A percentile compares a stretch with the other conserved stretches of the same genome.
These are phyloP conservation scores for Aphaenogaster floridana DNA, from an alignment of 1,140 invertebrate genomes.

Conservation along the genomic window DNA sequence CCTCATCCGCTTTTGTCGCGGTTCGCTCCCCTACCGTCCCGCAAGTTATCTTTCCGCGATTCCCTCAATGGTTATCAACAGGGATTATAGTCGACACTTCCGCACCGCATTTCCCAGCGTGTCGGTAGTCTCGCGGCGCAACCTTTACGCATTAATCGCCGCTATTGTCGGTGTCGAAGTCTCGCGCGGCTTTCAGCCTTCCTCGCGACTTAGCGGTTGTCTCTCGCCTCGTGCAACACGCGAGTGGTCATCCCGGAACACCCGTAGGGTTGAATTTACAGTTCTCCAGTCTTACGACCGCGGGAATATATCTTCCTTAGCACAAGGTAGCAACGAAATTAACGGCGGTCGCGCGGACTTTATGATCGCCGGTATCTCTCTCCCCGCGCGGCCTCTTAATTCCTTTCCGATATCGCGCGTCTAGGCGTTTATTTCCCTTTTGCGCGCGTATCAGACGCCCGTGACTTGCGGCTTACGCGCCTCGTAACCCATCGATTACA, in stretches of 20 bases:
- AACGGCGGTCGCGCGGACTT: slow-evolving; percentile 42
- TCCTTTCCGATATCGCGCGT: slow-evolving; percentile 59
- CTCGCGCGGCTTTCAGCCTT: slow-evolving; percentile 16
- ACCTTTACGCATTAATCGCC: slow-evolving; percentile 56
- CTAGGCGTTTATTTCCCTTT: slow-evolving; percentile 51
- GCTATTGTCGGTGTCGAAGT: slow-evolving; percentile 45
- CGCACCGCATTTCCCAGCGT: slow-evolving; percentile 28
- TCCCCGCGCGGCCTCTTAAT: slow-evolving; percentile 42
- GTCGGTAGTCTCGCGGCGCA: slow-evolving; percentile 34
- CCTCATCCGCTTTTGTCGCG: slow-evolving; percentile 32
- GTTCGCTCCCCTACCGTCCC: slow-evolving; percentile 14
- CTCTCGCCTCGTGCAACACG: slow-evolving; percentile 20
- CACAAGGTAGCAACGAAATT: slow-evolving; percentile 54
- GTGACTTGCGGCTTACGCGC: slow-evolving; percentile 49
- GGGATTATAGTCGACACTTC: slow-evolving; percentile 47
- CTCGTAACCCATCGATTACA: slow-evolving; percentile 67
- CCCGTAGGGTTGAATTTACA: slow-evolving; percentile 38
- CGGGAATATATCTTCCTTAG: slow-evolving; percentile 53
- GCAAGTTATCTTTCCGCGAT: slow-evolving; percentile 9
- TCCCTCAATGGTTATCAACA: slow-evolving; percentile 49
- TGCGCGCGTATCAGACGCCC: slow-evolving; percentile 37
- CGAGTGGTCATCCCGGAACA: slow-evolving; percentile 44
- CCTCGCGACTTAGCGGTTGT: slow-evolving; percentile 48
- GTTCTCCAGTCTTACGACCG: slow-evolving; percentile 21
- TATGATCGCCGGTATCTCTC: slow-evolving; percentile 43